Conservation (phyloP, 2,113 vertebrate species). For the Stomatorhinus ivindoensis region DNA sequence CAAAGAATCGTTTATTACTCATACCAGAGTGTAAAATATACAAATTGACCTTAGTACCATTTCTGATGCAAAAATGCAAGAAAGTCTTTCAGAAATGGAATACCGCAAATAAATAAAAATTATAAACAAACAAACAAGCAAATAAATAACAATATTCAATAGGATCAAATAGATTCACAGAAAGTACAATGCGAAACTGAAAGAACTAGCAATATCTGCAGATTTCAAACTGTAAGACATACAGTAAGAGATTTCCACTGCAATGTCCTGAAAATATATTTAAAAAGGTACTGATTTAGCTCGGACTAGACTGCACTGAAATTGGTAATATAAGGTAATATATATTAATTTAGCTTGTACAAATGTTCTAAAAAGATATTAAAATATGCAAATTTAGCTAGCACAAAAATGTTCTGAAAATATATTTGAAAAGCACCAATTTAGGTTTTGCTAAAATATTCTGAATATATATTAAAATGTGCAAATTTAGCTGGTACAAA, state of each 20-base stretch:
- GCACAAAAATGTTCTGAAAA: background rate
- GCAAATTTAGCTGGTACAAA: background rate
- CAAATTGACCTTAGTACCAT: background rate
- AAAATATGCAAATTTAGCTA: background rate
- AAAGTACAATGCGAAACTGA: background rate
- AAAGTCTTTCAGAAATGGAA: background rate
- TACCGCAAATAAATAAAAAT: background rate
- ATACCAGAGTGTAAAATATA: background rate
- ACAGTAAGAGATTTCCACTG: background rate
- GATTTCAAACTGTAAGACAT: background rate
- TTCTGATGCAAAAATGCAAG: background rate
- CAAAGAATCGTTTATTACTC: background rate
- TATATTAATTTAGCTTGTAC: background rate
- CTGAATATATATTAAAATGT: background rate
- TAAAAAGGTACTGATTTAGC: background rate
- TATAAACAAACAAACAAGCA: background rate
- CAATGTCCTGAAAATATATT: background rate
- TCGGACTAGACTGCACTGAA: background rate
- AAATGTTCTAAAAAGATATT: background rate
- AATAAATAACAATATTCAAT: background rate
- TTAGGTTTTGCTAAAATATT: background rate
- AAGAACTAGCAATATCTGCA: background rate
- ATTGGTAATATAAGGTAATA: background rate
- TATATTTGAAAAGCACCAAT: background rate
- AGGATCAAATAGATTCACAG: background rate